Conservation (phyloP, 2,797 vertebrate species). For the Vireo griseus region DNA sequence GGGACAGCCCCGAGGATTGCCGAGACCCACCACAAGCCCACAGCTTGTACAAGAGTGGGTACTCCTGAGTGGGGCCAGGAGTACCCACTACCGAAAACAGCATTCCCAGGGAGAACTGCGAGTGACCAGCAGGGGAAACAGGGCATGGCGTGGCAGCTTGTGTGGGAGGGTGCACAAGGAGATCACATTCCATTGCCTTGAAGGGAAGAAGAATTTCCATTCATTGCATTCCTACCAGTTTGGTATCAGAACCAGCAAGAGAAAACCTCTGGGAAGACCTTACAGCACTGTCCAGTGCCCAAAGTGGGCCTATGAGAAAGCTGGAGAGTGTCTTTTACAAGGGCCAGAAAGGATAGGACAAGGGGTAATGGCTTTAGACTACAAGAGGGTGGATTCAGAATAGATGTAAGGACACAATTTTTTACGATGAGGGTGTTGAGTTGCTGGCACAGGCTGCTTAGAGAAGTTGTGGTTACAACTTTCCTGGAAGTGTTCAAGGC, state of each 20-base stretch:
- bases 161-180: background rate
- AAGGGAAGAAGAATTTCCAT: background rate
- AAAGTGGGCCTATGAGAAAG: background rate
- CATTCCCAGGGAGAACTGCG: fast-evolving
- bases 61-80: background rate
- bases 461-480: fast-evolving
- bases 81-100: too few relatives aligned
- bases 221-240: background rate
- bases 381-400: background rate
- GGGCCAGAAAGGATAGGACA: background rate
- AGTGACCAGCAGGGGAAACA: too few relatives aligned
- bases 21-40: background rate
- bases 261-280: background rate
- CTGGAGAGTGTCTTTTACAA: background rate
- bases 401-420: fast-evolving
- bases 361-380: background rate
- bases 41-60: fast-evolving
- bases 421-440: background rate
- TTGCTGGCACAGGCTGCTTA: background rate
- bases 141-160: fast-evolving
- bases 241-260: background rate
- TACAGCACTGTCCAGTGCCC: background rate
- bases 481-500: background rate
- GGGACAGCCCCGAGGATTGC: fast-evolving
- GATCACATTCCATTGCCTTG: background rate